A percentile compares a stretch with the other conserved stretches of the same genome.
These are phyloP conservation scores for Hippolais icterina DNA, from an alignment of 2,113 vertebrate species.

Conservation along the genomic window DNA sequence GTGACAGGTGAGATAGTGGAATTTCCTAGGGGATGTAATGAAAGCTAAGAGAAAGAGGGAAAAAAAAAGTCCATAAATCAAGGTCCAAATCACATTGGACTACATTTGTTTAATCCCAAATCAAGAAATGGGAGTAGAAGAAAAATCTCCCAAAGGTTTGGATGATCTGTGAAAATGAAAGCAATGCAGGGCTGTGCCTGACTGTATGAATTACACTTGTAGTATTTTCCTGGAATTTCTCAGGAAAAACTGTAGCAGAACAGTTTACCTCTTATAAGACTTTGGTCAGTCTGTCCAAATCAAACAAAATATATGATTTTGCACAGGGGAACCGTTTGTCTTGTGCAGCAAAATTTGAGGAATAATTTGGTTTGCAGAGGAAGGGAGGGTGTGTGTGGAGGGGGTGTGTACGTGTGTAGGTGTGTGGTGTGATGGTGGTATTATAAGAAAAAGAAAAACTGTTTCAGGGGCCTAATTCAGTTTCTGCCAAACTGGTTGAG, in stretches of 20 bases:
- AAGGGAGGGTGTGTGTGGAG: too few relatives aligned
- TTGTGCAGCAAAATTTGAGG: neutral
- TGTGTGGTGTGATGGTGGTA: neutral
- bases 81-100: neutral
- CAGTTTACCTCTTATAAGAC: neutral
- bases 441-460: neutral
- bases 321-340: neutral
- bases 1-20: neutral
- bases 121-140: neutral
- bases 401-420: neutral
- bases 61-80: neutral
- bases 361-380: neutral
- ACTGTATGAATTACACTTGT: neutral
- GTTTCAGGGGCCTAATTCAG: neutral
- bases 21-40: neutral
- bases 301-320: neutral
- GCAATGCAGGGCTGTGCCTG: neutral
- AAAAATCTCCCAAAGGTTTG: neutral
- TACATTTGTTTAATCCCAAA: neutral
- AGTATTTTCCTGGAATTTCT: neutral
- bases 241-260: neutral
- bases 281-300: neutral
- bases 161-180: neutral
- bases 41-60: neutral
- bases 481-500: neutral